phyloP scores from a whole-genome alignment of 2,797 vertebrate genomes.

The Nannoperca australis region DNA sequence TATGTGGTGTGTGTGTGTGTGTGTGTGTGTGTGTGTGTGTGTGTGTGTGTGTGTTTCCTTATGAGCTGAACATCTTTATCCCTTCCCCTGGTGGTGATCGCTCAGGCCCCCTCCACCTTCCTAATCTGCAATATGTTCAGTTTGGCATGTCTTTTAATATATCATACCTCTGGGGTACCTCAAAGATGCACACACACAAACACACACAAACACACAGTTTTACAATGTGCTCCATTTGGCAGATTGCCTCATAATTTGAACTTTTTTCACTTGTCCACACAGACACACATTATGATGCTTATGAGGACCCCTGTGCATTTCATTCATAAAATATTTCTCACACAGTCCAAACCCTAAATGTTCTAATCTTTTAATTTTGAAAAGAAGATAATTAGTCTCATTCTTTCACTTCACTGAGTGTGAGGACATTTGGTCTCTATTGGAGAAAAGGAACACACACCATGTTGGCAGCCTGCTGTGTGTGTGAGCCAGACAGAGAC shows the following conservation, averaged over 20 bases:
- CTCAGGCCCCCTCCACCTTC: slow-evolving; percentile 49
- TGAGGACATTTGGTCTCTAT: slow-evolving; percentile 2
- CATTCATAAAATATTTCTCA: slow-evolving; percentile 48
- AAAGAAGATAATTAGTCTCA: background rate
- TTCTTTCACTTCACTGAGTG: background rate
- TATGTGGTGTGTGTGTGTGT: background rate
- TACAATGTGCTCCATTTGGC: slow-evolving; percentile 69
- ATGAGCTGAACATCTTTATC: slow-evolving; percentile 42
- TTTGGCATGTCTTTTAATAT: slow-evolving; percentile 71
- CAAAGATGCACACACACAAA: slow-evolving; percentile 49
- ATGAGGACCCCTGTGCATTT: background rate
- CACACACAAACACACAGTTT: slow-evolving; percentile 26
- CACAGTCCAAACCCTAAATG: background rate
- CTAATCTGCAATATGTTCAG: slow-evolving; percentile 78
- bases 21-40: background rate
- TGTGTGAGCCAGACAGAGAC: slow-evolving; percentile 31
- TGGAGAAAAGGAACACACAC: background rate
- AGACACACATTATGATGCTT: slow-evolving; percentile 15
- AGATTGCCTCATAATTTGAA: slow-evolving; percentile 51
- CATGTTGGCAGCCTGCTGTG: background rate
- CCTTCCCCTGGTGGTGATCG: slow-evolving; percentile 48
- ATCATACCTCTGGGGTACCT: slow-evolving; percentile 60
- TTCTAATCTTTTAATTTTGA: no score
- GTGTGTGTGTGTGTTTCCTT: slow-evolving; percentile 14
- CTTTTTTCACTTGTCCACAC: slow-evolving; percentile 46